These are phyloP conservation scores for Tineola bisselliella DNA, from an alignment of 2,888 invertebrate species.

Conservation along the genomic window DNA sequence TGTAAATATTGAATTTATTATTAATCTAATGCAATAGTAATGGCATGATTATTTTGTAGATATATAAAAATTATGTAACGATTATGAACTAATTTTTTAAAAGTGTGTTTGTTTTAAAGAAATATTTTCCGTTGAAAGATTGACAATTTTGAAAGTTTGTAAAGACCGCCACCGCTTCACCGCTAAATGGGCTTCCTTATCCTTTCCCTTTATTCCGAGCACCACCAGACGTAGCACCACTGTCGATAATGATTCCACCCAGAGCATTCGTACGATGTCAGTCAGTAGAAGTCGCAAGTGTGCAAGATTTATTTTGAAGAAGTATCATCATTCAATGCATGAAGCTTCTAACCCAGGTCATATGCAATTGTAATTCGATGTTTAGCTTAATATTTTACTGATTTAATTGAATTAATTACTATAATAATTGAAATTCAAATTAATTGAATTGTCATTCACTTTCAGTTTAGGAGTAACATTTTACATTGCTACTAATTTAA, in stretches of 20 bases:
- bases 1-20: too few species aligned
- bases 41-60: not conserved
- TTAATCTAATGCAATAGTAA: not conserved
- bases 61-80: not conserved
- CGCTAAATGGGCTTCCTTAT: constrained; percentile 3
- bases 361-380: constrained; percentile 24
- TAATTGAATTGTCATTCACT: too few species aligned
- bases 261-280: not conserved
- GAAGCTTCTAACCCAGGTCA: constrained; percentile 36
- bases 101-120: too few species aligned
- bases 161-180: constrained; percentile 2
- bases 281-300: not conserved
- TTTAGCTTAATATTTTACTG: constrained; percentile 25
- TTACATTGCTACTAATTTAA: too few species aligned
- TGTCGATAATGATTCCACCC: not conserved
- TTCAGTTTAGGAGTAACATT: too few species aligned
- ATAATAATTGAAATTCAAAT: too few species aligned
- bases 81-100: too few species aligned
- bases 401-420: not conserved
- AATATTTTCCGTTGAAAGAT: too few species aligned
- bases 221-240: not conserved
- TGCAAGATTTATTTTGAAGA: not conserved
- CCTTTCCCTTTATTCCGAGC: not conserved
- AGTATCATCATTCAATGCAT: constrained; percentile 31
- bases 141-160: not conserved